Base-by-base conservation (phyloP, 2,113 vertebrate species). In the Dryoscopus gambensis region DNA sequence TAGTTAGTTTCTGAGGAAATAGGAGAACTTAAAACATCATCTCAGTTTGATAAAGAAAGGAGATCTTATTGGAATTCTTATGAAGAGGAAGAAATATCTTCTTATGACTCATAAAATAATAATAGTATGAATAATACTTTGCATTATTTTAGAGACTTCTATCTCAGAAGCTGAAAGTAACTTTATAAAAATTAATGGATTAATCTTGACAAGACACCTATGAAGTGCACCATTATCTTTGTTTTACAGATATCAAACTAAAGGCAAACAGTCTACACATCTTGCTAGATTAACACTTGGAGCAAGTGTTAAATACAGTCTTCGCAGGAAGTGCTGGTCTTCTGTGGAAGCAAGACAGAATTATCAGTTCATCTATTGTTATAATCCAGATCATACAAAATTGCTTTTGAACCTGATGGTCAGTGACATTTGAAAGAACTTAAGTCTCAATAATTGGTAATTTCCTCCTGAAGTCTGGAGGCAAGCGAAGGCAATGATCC, bases 81-180 rank as follows among this genome's bases (percentile, higher is more conserved):
- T 33, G 53, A 93, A 95, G 52, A 91, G 15, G 44, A 94, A 91
- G 78, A 89, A 96, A 91, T 1, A 4, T 69, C 89, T 94, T 71
- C 25, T 73, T 46, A 85, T 93, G 94, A 96, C 80, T 96, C 93
- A 95, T 95, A 91, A 95, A 97, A 97, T 84, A 89, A 86, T 90
- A 93, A 82, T 56, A 71, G 64, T 79, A 84, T 89, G 96, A 97
- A 95, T 95, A 95, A 92, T 95, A 87, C 62, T 94, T 89, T 42
- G 28, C 52, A 76, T 90, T 95, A 77, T 78, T 95, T 95, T 90
- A 97, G 60, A 87, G 60, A 40, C 49, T 75, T 75, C 68, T 57
- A 59, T 46, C 87, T 91, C 69, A 90, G 31, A 84, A 89, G 40
- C 73, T 71, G 64, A 81, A 95, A 89, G 69, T 81, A 91, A 92